Evolutionary conservation across 2,888 invertebrate genomes (phyloP).

Genomic region (Nomada ferruginata): DNA sequence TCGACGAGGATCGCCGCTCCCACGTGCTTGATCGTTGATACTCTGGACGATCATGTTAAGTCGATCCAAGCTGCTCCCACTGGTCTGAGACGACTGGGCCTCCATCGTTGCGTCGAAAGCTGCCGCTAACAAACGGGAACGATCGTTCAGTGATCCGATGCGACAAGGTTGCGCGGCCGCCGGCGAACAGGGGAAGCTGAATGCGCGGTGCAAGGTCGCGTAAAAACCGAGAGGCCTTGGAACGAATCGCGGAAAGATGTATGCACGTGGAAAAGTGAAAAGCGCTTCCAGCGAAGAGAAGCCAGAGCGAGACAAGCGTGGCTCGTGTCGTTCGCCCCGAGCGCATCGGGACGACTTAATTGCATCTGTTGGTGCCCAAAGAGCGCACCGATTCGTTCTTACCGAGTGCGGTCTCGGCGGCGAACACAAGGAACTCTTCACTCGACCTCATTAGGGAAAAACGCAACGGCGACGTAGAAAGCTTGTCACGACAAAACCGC

Average conservation of each 20-base stretch:
- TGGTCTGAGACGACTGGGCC: slow-evolving; percentile 78
- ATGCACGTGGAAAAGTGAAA: too few relatives aligned
- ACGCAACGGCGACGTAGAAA: slow-evolving; percentile 67
- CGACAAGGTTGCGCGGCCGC: too few relatives aligned
- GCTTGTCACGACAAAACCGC: background rate
- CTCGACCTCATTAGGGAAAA: slow-evolving; percentile 80
- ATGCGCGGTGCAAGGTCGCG: too few relatives aligned
- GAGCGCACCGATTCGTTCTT: slow-evolving; percentile 52
- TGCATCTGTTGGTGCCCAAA: slow-evolving; percentile 78
- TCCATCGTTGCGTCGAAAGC: slow-evolving; percentile 77
- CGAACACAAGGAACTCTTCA: slow-evolving; percentile 77
- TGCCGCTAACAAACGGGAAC: slow-evolving; percentile 55
- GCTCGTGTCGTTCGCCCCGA: too few relatives aligned
- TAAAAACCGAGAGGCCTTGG: too few relatives aligned
- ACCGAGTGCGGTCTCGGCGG: slow-evolving; percentile 12
- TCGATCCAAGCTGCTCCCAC: slow-evolving; percentile 88
- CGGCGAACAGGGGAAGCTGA: too few relatives aligned
- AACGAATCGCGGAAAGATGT: too few relatives aligned
- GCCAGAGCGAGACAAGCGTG: too few relatives aligned
- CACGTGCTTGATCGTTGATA: slow-evolving; percentile 84
- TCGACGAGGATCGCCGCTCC: slow-evolving; percentile 70
- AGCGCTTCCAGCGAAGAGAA: too few relatives aligned
- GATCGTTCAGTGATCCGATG: background rate
- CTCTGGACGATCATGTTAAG: slow-evolving; percentile 90
- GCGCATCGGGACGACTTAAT: slow-evolving; percentile 69